Conservation (phyloP, 2,797 vertebrate species). For the Ibycter americanus region DNA sequence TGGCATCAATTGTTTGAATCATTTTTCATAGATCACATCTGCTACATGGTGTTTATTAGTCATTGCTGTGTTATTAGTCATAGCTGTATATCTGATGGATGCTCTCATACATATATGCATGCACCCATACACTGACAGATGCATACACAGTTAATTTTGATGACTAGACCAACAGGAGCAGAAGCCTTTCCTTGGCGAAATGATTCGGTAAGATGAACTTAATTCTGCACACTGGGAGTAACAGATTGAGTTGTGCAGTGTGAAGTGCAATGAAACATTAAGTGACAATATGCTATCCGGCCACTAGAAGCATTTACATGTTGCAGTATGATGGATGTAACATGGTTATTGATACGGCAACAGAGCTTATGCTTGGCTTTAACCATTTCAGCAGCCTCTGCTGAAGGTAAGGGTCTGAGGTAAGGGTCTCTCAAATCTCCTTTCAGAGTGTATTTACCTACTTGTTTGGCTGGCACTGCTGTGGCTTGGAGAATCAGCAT, state of each 20-base stretch:
- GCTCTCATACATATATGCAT: accelerated
- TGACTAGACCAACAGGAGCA: not conserved
- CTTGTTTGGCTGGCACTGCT: not conserved
- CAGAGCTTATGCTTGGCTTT: not conserved
- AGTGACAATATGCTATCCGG: not conserved
- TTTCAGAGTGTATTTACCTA: not conserved
- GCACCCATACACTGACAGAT: not conserved
- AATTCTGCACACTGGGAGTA: not conserved
- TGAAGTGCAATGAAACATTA: not conserved
- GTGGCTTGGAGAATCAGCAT: not conserved
- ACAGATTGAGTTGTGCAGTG: not conserved
- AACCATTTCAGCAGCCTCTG: not conserved
- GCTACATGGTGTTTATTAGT: not conserved
- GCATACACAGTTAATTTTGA: not conserved
- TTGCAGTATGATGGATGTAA: not conserved
- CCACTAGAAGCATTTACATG: not conserved
- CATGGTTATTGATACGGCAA: not conserved
- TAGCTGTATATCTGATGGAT: not conserved
- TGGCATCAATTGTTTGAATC: not conserved
- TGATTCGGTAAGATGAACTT: not conserved
- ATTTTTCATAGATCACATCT: not conserved
- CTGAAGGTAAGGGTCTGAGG: not conserved
- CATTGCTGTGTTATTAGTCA: not conserved
- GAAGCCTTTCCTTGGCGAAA: not conserved
- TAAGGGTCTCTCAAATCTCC: not conserved